Percentiles rank a stretch among this genome's conserved stretches.
These are phyloP conservation scores for Nysson spinosus DNA, from an alignment of 2,888 invertebrate genomes.

Conservation along the genomic window DNA sequence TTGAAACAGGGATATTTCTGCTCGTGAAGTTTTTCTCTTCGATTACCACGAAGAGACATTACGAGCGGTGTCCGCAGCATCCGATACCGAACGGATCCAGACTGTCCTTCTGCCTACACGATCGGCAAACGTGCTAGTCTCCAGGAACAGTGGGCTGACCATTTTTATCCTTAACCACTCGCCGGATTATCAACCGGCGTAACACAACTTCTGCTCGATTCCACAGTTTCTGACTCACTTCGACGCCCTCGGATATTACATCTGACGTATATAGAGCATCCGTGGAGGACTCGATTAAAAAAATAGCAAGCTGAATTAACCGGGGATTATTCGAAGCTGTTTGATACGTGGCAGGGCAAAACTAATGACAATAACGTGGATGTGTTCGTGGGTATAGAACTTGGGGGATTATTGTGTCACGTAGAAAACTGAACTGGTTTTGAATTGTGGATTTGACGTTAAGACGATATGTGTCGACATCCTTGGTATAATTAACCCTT, in stretches of 20 bases:
- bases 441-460: constrained; percentile 31
- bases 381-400: too few species aligned
- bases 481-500: constrained; percentile 33
- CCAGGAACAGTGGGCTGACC: constrained; percentile 51
- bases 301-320: constrained; percentile 11
- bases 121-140: constrained; percentile 22
- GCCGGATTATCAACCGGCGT: constrained; percentile 48
- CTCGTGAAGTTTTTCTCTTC: constrained; percentile 28
- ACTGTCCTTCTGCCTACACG: constrained; percentile 50
- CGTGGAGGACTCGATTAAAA: not conserved
- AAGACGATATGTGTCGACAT: constrained; percentile 48
- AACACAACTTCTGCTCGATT: constrained; percentile 34
- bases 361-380: constrained; percentile 30
- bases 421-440: constrained; percentile 36
- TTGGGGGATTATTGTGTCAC: too few species aligned
- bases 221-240: constrained; percentile 49
- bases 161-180: constrained; percentile 47
- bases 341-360: too few species aligned
- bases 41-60: constrained; percentile 49
- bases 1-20: constrained; percentile 38
- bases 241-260: constrained; percentile 50
- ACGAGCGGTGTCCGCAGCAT: constrained; percentile 53
- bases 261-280: too few species aligned
- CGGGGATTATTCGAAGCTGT: too few species aligned
- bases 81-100: constrained; percentile 48